These are phyloP conservation scores for Timema cristinae DNA, from an alignment of 2,888 invertebrate species.

Conservation along the genomic window DNA sequence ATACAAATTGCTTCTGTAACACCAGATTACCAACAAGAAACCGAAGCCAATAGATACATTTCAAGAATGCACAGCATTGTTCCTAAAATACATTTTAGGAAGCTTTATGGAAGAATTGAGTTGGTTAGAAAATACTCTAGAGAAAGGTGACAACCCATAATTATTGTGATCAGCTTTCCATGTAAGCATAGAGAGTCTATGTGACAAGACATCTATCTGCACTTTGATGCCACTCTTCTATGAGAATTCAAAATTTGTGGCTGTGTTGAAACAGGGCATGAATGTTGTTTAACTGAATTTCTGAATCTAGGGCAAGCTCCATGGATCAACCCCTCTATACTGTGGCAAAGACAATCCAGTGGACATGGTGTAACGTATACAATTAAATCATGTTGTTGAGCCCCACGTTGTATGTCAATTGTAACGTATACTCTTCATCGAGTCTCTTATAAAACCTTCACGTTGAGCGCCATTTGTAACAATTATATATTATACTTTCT, in stretches of 20 bases:
- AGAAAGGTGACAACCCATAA: neutral
- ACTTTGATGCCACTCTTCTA: neutral
- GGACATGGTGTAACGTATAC: too few relatives aligned
- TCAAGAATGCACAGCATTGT: neutral
- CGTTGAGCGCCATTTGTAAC: too few relatives aligned
- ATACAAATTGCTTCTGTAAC: neutral
- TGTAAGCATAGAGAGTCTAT: neutral
- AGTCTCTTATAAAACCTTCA: too few relatives aligned
- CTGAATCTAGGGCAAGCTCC: neutral
- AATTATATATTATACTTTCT: too few relatives aligned
- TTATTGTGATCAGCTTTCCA: neutral
- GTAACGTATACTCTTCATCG: too few relatives aligned
- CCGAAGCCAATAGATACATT: neutral
- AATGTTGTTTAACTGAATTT: neutral
- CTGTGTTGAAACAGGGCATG: conserved; percentile 2
- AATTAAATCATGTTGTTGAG: too few relatives aligned
- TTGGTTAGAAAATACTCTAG: neutral
- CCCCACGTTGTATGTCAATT: too few relatives aligned
- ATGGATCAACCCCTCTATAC: neutral
- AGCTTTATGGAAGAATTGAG: neutral
- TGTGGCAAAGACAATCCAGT: too few relatives aligned
- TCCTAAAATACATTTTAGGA: neutral
- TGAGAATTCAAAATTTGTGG: neutral
- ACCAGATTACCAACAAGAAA: conserved; percentile 4
- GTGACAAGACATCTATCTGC: neutral